Base-by-base conservation (phyloP, 2,888 invertebrate genomes). In the Drosophila siamana region DNA sequence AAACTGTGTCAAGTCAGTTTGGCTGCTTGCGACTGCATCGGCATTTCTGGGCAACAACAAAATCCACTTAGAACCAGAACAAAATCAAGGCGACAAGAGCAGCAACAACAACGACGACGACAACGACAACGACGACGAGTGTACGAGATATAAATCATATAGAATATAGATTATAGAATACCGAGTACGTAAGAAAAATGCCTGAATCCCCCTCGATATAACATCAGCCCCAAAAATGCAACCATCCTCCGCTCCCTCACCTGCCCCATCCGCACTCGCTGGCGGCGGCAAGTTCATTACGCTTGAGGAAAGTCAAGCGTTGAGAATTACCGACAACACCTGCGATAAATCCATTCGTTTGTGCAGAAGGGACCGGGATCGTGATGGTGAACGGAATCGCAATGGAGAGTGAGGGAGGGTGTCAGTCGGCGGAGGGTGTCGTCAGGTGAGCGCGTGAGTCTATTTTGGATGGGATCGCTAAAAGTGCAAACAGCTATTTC, bases 281-380 rank as follows among this genome's bases (percentile, higher is more conserved):
- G 26, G 28, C 43, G 51, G 44, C 44, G 44, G 66, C 83, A 75
- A 87, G 89, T 89, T 89, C 88, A 88, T 78, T 84, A 89, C 79
- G 84, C 75, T 76, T 63, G 70, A 74, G 57, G 57, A 55, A 57
- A 70, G 65, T 61, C 67, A 69, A 73, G 66, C 51, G 65, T 67
- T 70, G 67, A 68, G 74, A 76, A 60, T 65, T 64, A 61, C 71
- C 81, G 67, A 74, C 77, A 86, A 90, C 90, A 90, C 90, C 91
- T 90, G 90, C 78, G 90, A 74, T 78, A 69, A 80, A 86, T 88
- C 80, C 84, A 79, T 90, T 83, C 66, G 47, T 38, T 66, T 69
- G 55, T 11, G 57, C 44, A 52, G 13, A 72, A 9, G 62, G 48
- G 55, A 33, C 33, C 33, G 33, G 33, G 30, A 33, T 24, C 44